phyloP scores from a whole-genome alignment of 2,113 vertebrate genomes.

The Sterrhoptilus dennistouni region DNA sequence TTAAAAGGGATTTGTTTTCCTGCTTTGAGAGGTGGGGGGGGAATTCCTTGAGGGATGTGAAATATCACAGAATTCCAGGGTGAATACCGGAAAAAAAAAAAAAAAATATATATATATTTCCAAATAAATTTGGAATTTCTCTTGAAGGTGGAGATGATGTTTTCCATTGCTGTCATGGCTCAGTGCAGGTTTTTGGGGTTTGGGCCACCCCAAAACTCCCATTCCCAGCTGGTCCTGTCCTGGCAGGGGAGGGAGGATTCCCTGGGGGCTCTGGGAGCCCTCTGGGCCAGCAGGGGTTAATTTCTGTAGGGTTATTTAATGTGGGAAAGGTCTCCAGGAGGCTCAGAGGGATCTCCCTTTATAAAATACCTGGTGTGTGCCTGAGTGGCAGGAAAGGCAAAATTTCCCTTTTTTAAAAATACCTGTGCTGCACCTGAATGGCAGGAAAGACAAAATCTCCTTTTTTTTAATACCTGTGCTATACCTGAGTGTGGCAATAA shows the following conservation, averaged over 20 bases:
- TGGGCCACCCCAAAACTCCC: neutral
- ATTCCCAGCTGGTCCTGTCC: neutral
- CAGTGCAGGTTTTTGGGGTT: neutral
- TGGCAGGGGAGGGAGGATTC: neutral
- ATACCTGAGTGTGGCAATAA: no score
- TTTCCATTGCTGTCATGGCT: neutral
- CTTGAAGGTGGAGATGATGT: fast-evolving
- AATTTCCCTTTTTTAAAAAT: neutral
- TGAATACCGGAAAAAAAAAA: no score
- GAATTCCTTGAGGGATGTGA: conserved; percentile 3
- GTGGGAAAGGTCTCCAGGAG: neutral
- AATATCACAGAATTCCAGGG: neutral
- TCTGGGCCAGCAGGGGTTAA: fast-evolving
- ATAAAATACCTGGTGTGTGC: no score
- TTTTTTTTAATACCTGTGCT: no score
- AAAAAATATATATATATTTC: no score
- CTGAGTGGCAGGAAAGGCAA: neutral
- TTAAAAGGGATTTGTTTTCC: conserved; percentile 45
- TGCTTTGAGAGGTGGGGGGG: neutral
- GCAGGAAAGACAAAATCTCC: neutral
- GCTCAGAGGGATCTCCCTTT: no score
- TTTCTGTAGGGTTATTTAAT: fast-evolving
- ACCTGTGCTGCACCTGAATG: neutral
- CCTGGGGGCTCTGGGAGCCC: fast-evolving
- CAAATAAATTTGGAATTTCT: no score